Conservation (phyloP, 2,888 invertebrate species). For the Agonopterix subpropinquella region DNA sequence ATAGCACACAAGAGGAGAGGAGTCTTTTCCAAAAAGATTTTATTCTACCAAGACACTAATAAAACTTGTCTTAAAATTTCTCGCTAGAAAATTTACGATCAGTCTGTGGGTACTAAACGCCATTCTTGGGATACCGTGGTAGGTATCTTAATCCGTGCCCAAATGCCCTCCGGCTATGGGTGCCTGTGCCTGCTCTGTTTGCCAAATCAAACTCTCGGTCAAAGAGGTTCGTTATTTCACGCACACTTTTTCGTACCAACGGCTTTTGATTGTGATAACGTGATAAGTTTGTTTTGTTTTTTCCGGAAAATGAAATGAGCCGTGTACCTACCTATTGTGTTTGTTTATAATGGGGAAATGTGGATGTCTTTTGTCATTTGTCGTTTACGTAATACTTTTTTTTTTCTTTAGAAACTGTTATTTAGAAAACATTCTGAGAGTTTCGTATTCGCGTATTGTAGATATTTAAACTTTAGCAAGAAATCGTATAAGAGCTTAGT, state of each 20-base stretch:
- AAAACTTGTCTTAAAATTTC: not conserved
- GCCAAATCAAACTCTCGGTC: constrained; percentile 9
- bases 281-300: not conserved
- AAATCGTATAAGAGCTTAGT: too few relatives aligned
- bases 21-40: not conserved
- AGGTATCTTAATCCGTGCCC: not conserved
- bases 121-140: not conserved
- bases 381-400: too few relatives aligned
- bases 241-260: constrained; percentile 1
- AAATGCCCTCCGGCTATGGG: constrained; percentile 3
- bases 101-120: not conserved
- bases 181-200: not conserved
- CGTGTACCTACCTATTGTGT: too few relatives aligned
- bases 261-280: not conserved
- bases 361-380: too few relatives aligned
- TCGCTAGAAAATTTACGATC: too few relatives aligned
- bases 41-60: too few relatives aligned
- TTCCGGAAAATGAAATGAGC: not conserved
- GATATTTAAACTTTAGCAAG: too few relatives aligned
- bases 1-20: too few relatives aligned
- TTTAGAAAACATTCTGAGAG: too few relatives aligned
- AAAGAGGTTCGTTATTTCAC: constrained; percentile 12
- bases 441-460: too few relatives aligned
- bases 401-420: too few relatives aligned
- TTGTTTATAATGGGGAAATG: too few relatives aligned